These are phyloP conservation scores for Parochlus steinenii DNA, from an alignment of 2,888 invertebrate species.

Conservation along the genomic window DNA sequence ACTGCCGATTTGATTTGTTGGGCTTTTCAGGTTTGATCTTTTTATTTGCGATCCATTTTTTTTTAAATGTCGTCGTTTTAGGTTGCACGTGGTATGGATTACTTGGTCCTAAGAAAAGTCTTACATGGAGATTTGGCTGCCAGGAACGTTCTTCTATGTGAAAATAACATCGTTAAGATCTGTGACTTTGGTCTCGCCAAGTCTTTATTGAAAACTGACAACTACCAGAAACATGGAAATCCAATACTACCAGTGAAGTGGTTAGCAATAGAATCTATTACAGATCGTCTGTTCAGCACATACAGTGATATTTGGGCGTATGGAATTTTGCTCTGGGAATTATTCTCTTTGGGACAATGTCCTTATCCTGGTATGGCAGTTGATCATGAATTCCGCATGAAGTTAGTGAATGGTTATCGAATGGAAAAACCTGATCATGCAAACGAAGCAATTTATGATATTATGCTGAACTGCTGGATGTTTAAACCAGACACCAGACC, in stretches of 20 bases:
- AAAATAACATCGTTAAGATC: slow-evolving; percentile 73
- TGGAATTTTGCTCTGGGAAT: slow-evolving; percentile 67
- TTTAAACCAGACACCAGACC: slow-evolving; percentile 52
- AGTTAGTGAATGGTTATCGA: slow-evolving; percentile 58
- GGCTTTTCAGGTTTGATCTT: slow-evolving; percentile 77
- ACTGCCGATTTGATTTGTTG: slow-evolving; percentile 67
- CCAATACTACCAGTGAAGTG: slow-evolving; percentile 73
- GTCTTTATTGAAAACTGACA: slow-evolving; percentile 65
- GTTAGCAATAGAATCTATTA: slow-evolving; percentile 79
- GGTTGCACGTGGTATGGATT: slow-evolving; percentile 82
- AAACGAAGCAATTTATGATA: slow-evolving; percentile 48
- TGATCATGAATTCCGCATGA: slow-evolving; percentile 42
- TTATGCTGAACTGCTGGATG: slow-evolving; percentile 70
- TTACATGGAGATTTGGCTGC: slow-evolving; percentile 68
- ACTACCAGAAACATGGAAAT: slow-evolving; percentile 68
- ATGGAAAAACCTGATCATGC: slow-evolving; percentile 65
- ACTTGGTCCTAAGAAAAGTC: slow-evolving; percentile 69
- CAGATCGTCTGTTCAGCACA: slow-evolving; percentile 68
- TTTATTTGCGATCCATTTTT: no score
- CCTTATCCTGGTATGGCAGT: slow-evolving; percentile 62
- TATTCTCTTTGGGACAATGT: slow-evolving; percentile 59
- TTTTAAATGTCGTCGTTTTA: no score
- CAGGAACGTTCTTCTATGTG: slow-evolving; percentile 64
- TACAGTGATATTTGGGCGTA: slow-evolving; percentile 84
- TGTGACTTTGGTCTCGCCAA: slow-evolving; percentile 83